Percentiles rank a stretch among this genome's conserved stretches.
phyloP scores from a whole-genome alignment of 23 tunicate genomes.

The Aplidium turbinatum region DNA sequence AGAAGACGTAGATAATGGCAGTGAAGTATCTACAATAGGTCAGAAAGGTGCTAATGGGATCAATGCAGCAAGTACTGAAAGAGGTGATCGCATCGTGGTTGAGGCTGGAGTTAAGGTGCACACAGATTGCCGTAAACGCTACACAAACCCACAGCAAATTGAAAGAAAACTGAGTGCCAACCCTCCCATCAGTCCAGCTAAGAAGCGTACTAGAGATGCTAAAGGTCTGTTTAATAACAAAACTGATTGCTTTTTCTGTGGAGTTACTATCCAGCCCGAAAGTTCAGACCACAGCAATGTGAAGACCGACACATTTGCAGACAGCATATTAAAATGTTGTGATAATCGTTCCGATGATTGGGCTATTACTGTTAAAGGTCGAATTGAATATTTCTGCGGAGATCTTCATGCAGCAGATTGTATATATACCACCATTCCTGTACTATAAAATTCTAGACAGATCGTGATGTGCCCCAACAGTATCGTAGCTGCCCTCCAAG shows the following conservation, averaged over 20 bases:
- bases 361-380: background rate
- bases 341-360: background rate
- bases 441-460: background rate
- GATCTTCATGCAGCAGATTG: no score
- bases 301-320: background rate
- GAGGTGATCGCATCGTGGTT: background rate
- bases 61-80: background rate
- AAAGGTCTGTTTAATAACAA: background rate
- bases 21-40: background rate
- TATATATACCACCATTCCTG: background rate
- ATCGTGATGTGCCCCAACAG: background rate
- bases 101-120: background rate
- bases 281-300: background rate
- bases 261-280: background rate
- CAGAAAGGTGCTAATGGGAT: constrained; percentile 1
- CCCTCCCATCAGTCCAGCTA: no score
- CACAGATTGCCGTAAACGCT: no score
- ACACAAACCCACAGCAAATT: background rate
- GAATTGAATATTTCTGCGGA: no score
- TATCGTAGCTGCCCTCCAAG: background rate
- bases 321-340: background rate
- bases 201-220: no score
- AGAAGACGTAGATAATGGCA: background rate
- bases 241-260: no score
- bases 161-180: constrained; percentile 2